Evolutionary conservation across 1,140 invertebrate genomes (phyloP).

Genomic region (Drosophila sturtevanti): DNA sequence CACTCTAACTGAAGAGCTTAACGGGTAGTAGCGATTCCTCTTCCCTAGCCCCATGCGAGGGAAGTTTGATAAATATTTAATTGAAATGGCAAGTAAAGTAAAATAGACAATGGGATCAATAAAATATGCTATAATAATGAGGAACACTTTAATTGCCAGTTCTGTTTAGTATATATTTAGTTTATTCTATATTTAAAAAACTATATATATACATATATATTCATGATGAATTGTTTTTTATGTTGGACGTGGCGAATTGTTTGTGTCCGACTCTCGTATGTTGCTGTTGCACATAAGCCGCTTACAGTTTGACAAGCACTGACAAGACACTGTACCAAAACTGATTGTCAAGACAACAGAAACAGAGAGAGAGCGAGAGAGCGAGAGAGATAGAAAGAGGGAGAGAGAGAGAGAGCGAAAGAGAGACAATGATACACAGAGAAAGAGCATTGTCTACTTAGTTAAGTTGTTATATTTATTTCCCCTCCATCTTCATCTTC

Average conservation of each 20-base stretch:
- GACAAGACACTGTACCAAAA: constrained; percentile 29
- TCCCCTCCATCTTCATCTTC: constrained; percentile 18
- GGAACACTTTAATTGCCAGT: too few relatives aligned
- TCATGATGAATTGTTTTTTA: too few relatives aligned
- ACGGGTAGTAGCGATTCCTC: constrained; percentile 27
- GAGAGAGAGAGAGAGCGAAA: not conserved
- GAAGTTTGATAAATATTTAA: not conserved
- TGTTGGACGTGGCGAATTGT: too few relatives aligned
- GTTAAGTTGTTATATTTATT: constrained; percentile 79
- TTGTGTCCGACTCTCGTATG: constrained; percentile 10
- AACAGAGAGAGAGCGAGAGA: not conserved
- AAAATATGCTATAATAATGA: too few relatives aligned
- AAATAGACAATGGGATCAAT: too few relatives aligned
- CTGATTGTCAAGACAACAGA: constrained; percentile 61
- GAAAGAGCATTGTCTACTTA: constrained; percentile 54
- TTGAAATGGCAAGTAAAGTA: too few relatives aligned
- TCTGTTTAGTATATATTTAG: too few relatives aligned
- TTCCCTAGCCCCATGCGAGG: not conserved
- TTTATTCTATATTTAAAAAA: too few relatives aligned
- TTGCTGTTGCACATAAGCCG: constrained; percentile 58
- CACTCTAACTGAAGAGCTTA: constrained; percentile 63
- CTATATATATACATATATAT: too few relatives aligned
- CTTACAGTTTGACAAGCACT: constrained; percentile 66
- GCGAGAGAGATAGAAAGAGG: not conserved
- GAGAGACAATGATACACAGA: not conserved